phyloP scores from a whole-genome alignment of 2,113 vertebrate species.

The Phasianus colchicus region DNA sequence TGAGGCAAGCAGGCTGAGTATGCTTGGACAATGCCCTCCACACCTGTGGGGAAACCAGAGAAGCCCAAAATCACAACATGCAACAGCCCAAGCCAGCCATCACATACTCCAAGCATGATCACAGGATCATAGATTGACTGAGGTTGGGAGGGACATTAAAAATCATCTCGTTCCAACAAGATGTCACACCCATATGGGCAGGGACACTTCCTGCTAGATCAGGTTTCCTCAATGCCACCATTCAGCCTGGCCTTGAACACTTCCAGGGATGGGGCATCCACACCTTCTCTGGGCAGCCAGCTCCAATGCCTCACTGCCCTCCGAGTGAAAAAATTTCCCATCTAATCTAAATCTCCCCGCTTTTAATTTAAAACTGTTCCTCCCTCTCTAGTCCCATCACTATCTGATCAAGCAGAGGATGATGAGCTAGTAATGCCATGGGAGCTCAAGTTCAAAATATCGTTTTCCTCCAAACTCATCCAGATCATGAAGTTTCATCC shows the following conservation, averaged over 20 bases:
- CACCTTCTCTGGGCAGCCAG: too few species aligned
- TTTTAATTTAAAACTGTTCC: background rate
- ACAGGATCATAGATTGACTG: background rate
- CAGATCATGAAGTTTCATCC: background rate
- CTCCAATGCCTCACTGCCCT: too few species aligned
- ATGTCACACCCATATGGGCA: too few species aligned
- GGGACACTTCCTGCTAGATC: too few species aligned
- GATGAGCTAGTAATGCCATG: background rate
- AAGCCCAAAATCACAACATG: background rate
- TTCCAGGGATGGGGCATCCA: too few species aligned
- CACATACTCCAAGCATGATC: background rate
- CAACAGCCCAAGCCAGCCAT: background rate
- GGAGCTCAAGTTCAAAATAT: background rate
- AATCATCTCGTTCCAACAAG: too few species aligned
- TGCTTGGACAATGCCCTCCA: slow-evolving; percentile 94
- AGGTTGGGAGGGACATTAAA: too few species aligned
- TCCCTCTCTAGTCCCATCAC: background rate
- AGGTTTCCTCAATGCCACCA: too few species aligned
- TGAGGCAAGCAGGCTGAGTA: slow-evolving; percentile 95
- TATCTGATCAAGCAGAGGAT: background rate
- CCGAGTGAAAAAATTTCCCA: too few species aligned
- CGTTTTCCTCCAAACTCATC: background rate
- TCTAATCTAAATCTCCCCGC: background rate
- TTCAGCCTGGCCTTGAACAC: too few species aligned
- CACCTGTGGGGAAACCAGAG: slow-evolving; percentile 78